phyloP scores from a whole-genome alignment of 2,888 invertebrate species.

The Drosophila pseudotalamancana region DNA sequence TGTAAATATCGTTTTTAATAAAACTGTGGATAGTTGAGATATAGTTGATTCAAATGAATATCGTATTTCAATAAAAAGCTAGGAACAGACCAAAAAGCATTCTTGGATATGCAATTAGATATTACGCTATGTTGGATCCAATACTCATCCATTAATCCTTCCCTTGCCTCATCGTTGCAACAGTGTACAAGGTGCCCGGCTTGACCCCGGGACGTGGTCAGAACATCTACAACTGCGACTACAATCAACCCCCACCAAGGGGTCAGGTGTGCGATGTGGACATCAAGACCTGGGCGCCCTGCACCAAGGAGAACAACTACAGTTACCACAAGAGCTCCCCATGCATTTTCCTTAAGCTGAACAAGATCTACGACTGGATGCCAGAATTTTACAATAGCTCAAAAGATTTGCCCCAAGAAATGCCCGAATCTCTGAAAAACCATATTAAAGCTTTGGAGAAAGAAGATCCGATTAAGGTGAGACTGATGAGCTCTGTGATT shows the following conservation, averaged over 20 bases:
- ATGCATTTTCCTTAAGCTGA: slow-evolving; percentile 97
- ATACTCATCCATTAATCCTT: not conserved
- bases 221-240: slow-evolving; percentile 91
- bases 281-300: slow-evolving; percentile 91
- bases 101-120: not conserved
- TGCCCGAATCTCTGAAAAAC: slow-evolving; percentile 90
- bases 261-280: slow-evolving; percentile 95
- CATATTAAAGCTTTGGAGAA: slow-evolving; percentile 86
- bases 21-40: too few species aligned
- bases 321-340: slow-evolving; percentile 96
- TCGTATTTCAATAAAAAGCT: too few species aligned
- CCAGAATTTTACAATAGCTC: slow-evolving; percentile 92
- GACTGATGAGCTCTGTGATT: too few species aligned
- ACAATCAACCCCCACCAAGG: slow-evolving; percentile 88
- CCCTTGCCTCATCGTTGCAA: slow-evolving; percentile 32
- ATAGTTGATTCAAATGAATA: too few species aligned
- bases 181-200: slow-evolving; percentile 91
- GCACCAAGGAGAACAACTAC: slow-evolving; percentile 92
- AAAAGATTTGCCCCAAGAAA: slow-evolving; percentile 88
- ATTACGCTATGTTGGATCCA: not conserved
- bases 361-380: slow-evolving; percentile 96
- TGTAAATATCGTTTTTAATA: too few species aligned
- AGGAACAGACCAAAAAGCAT: too few species aligned
- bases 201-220: slow-evolving; percentile 89
- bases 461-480: slow-evolving; percentile 84